Conservation (phyloP, 1,140 invertebrate species). For the Leptonema lineaticorne region DNA sequence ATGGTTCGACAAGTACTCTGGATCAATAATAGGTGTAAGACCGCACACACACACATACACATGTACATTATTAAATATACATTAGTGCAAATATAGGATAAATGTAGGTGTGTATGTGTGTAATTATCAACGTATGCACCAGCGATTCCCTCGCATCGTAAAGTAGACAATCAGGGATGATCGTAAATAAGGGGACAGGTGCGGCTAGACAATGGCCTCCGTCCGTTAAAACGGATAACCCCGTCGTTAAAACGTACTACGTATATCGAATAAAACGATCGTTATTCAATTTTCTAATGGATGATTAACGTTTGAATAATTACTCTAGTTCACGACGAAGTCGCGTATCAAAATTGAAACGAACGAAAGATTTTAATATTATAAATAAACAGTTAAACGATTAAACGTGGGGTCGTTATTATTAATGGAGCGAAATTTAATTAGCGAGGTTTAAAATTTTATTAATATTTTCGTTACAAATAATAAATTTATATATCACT, state of each 20-base stretch:
- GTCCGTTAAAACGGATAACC: constrained; percentile 28
- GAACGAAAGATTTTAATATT: too few species aligned
- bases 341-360: too few species aligned
- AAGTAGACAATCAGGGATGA: constrained; percentile 32
- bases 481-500: too few species aligned
- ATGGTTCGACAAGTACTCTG: background rate
- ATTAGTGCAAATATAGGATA: too few species aligned
- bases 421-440: too few species aligned
- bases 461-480: too few species aligned
- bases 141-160: constrained; percentile 18
- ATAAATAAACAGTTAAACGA: too few species aligned
- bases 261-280: constrained; percentile 15
- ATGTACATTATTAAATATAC: background rate
- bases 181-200: constrained; percentile 41
- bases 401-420: too few species aligned
- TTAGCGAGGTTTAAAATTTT: too few species aligned
- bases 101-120: background rate
- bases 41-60: background rate
- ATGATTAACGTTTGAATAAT: constrained; percentile 20
- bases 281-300: constrained; percentile 18
- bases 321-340: too few species aligned
- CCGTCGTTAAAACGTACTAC: constrained; percentile 35
- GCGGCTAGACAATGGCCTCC: constrained; percentile 21
- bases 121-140: constrained; percentile 7
- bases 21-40: background rate